Percentiles rank a stretch among this genome's conserved stretches.
Evolutionary conservation across 2,888 invertebrate species (phyloP).

Genomic region (Ennomos fuscantarius): DNA sequence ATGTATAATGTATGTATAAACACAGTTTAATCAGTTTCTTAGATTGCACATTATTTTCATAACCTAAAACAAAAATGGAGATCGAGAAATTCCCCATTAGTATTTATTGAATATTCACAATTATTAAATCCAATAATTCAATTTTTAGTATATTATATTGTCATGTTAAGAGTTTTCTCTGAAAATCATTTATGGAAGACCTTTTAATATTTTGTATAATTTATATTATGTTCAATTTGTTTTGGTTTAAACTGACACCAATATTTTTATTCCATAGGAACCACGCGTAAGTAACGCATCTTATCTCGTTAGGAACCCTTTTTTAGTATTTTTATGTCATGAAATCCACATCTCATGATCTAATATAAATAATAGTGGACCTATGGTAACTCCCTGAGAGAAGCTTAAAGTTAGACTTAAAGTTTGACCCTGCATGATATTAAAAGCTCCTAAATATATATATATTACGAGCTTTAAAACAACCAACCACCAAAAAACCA

Average conservation of each 20-base stretch:
- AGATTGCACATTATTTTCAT: no score
- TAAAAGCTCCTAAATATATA: slow-evolving; percentile 42
- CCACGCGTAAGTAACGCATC: slow-evolving; percentile 82
- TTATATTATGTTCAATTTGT: slow-evolving; percentile 35
- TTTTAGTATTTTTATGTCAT: slow-evolving; percentile 62
- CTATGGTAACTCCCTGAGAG: slow-evolving; percentile 41
- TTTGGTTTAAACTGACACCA: slow-evolving; percentile 67
- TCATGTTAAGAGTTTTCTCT: background rate
- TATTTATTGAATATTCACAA: no score
- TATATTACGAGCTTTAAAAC: slow-evolving; percentile 36
- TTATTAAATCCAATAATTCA: background rate
- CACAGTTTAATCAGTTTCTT: no score
- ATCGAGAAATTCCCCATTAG: no score
- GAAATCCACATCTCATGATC: slow-evolving; percentile 49
- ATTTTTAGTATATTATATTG: slow-evolving; percentile 10
- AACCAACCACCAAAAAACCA: no score
- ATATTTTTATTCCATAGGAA: slow-evolving; percentile 83
- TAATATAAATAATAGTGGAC: slow-evolving; percentile 47
- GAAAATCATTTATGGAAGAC: background rate
- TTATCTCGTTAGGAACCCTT: slow-evolving; percentile 67
- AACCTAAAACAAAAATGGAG: no score
- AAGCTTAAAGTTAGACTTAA: slow-evolving; percentile 39
- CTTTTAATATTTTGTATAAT: slow-evolving; percentile 3
- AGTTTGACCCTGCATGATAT: slow-evolving; percentile 65
- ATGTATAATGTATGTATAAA: no score